Evolutionary conservation across 1,140 invertebrate species (phyloP).

Genomic region (Cotesia vestalis): DNA sequence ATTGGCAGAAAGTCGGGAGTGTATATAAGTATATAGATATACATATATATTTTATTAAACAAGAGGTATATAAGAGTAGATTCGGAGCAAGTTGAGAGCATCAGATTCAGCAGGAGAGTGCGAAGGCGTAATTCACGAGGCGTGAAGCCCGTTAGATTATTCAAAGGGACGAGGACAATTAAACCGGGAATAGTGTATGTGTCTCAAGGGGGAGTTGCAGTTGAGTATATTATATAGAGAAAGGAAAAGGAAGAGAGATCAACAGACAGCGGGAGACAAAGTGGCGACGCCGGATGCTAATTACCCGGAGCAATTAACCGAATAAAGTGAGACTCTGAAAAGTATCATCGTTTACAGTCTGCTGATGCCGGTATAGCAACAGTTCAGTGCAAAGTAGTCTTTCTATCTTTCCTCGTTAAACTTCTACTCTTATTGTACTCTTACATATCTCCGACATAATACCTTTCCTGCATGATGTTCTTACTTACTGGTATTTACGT

Average conservation of each 20-base stretch:
- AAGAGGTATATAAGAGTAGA: too few species aligned
- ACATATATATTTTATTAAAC: too few species aligned
- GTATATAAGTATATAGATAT: too few species aligned
- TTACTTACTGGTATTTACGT: too few species aligned
- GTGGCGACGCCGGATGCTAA: conserved; percentile 32
- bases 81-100: too few species aligned
- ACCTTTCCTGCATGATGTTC: too few species aligned
- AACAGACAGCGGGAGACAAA: conserved; percentile 13
- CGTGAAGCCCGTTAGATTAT: conserved; percentile 9
- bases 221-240: conserved; percentile 15
- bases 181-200: conserved; percentile 2
- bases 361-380: not conserved
- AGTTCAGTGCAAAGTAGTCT: too few species aligned
- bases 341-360: conserved; percentile 30
- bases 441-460: too few species aligned
- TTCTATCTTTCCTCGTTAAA: too few species aligned
- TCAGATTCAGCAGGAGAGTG: not conserved
- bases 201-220: not conserved
- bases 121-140: conserved; percentile 19
- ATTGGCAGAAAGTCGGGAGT: too few species aligned
- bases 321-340: conserved; percentile 21
- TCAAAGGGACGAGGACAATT: conserved; percentile 22
- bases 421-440: too few species aligned
- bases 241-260: conserved; percentile 12
- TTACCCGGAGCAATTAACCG: conserved; percentile 36